Conservation (phyloP, 2,888 invertebrate genomes). For the Sthenelais limicola region DNA sequence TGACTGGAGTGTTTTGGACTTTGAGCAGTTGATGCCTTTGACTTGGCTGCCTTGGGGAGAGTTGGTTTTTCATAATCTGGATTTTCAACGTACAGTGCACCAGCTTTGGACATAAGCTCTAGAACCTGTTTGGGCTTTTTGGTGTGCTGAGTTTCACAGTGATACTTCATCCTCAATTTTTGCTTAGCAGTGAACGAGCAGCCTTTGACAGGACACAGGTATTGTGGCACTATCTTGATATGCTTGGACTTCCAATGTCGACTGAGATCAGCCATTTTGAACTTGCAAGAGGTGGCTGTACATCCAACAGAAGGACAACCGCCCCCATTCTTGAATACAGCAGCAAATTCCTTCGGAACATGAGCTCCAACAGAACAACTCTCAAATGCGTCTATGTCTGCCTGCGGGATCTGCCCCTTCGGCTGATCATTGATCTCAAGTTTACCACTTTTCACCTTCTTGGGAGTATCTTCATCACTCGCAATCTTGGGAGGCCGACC, state of each 20-base stretch:
- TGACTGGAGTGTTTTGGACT: too few species aligned
- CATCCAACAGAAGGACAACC: conserved; percentile 19
- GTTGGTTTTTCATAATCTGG: background rate
- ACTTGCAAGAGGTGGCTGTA: background rate
- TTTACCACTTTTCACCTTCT: too few species aligned
- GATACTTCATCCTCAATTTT: background rate
- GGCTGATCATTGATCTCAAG: too few species aligned
- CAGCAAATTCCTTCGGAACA: too few species aligned
- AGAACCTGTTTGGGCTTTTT: background rate
- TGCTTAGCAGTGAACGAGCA: background rate
- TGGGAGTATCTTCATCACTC: too few species aligned
- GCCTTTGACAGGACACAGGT: background rate
- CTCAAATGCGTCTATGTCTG: too few species aligned
- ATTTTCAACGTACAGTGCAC: background rate
- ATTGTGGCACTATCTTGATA: background rate
- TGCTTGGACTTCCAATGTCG: conserved; percentile 21
- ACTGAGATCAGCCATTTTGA: background rate
- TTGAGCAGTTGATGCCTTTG: too few species aligned
- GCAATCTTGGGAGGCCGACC: too few species aligned
- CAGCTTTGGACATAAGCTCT: background rate
- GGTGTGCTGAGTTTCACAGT: background rate
- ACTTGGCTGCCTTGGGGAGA: too few species aligned
- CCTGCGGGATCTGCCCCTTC: too few species aligned
- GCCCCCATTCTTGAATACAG: too few species aligned
- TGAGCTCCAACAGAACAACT: too few species aligned